These are phyloP conservation scores for Tachyglossus aculeatus DNA, from an alignment of 2,797 vertebrate genomes.

Conservation along the genomic window DNA sequence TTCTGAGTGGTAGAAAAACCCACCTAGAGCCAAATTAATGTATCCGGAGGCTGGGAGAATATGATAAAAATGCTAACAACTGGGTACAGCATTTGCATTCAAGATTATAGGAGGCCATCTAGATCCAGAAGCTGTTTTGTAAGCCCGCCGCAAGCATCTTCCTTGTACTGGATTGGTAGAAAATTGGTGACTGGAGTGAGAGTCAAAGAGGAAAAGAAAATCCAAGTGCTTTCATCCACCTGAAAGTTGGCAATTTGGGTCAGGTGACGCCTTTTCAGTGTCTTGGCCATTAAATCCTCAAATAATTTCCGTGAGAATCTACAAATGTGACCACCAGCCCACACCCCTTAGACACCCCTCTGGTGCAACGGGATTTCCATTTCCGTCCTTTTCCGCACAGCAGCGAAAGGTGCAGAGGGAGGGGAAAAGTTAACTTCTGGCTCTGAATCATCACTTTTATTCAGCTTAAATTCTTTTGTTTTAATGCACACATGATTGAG, in stretches of 20 bases:
- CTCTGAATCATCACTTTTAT: slow-evolving; percentile 78
- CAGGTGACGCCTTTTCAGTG: background rate
- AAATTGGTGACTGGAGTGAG: background rate
- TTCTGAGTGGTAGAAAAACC: background rate
- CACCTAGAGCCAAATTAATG: background rate
- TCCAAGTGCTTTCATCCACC: background rate
- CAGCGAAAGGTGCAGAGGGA: slow-evolving; percentile 26
- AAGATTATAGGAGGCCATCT: background rate
- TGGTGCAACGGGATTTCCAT: slow-evolving; percentile 13
- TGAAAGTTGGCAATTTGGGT: slow-evolving; percentile 11
- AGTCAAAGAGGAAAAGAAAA: background rate
- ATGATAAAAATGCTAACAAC: background rate
- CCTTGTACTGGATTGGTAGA: background rate
- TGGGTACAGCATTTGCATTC: background rate
- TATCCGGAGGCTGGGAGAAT: background rate
- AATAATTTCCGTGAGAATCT: slow-evolving; percentile 1
- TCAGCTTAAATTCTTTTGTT: slow-evolving; percentile 78
- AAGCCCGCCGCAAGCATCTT: background rate
- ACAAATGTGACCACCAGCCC: background rate
- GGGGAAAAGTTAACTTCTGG: slow-evolving; percentile 61
- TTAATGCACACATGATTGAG: slow-evolving; percentile 79
- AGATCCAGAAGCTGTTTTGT: background rate
- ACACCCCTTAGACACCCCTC: background rate
- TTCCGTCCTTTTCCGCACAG: slow-evolving; percentile 17
- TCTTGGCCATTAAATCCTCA: background rate